Evolutionary conservation across 2,888 invertebrate species (phyloP).

Genomic region (Corythucha ciliata): DNA sequence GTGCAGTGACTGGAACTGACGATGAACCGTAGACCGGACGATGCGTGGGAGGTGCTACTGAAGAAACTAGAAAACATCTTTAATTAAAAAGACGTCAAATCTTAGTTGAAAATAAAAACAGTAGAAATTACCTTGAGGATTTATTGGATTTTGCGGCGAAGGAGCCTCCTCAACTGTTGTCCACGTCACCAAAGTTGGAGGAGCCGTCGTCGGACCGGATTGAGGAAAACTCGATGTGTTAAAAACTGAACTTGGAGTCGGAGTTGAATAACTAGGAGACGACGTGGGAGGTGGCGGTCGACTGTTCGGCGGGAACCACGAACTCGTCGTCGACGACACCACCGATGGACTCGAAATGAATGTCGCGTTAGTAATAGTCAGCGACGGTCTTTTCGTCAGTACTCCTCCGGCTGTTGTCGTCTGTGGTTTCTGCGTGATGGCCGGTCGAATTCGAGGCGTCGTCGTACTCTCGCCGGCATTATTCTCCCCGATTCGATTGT

Average conservation of each 20-base stretch:
- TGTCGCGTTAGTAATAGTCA: too few species aligned
- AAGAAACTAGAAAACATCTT: slow-evolving; percentile 10
- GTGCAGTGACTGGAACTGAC: slow-evolving; percentile 12
- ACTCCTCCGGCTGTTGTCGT: slow-evolving; percentile 3
- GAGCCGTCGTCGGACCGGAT: slow-evolving; percentile 31
- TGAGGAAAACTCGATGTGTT: not conserved
- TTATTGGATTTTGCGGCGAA: slow-evolving; percentile 23
- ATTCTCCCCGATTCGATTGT: slow-evolving; percentile 52
- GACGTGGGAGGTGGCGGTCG: not conserved
- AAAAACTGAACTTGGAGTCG: slow-evolving; percentile 32
- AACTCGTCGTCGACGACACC: slow-evolving; percentile 13
- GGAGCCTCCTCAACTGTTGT: slow-evolving; percentile 47
- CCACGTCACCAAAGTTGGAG: slow-evolving; percentile 37
- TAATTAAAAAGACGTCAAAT: not conserved
- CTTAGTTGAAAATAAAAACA: too few species aligned
- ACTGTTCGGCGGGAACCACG: too few species aligned
- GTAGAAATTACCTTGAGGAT: slow-evolving; percentile 23
- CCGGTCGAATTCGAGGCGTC: slow-evolving; percentile 34
- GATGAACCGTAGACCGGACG: slow-evolving; percentile 19
- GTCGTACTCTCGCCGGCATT: slow-evolving; percentile 34
- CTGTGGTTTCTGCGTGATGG: slow-evolving; percentile 33
- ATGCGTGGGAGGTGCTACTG: slow-evolving; percentile 32
- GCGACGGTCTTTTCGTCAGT: not conserved
- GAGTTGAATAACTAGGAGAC: slow-evolving; percentile 2
- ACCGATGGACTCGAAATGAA: too few species aligned